Conservation (phyloP, 2,113 vertebrate genomes). For the Gallinago media region DNA sequence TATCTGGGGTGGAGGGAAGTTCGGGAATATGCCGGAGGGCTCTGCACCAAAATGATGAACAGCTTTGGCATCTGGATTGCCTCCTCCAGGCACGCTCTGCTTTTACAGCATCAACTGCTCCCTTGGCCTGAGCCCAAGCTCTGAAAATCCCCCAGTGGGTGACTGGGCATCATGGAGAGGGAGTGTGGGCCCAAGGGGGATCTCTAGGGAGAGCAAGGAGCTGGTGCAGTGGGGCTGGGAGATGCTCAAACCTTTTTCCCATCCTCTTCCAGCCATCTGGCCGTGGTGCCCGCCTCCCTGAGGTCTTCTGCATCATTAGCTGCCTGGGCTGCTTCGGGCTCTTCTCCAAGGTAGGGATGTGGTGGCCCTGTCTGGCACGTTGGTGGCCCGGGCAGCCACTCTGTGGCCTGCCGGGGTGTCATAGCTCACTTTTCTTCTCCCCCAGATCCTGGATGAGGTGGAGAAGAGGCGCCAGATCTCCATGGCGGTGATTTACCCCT, state of each 20-base stretch:
- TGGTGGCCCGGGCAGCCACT: background rate
- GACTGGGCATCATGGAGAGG: background rate
- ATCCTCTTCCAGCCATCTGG: slow-evolving; percentile 82
- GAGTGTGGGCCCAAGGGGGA: rapidly evolving
- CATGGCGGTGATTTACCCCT: slow-evolving; percentile 94
- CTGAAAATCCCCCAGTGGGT: background rate
- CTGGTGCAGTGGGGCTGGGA: background rate
- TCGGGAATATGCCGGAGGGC: background rate
- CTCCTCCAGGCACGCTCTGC: background rate
- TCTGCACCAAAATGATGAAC: background rate
- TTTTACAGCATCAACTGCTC: background rate
- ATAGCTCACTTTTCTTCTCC: background rate
- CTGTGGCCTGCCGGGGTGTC: rapidly evolving
- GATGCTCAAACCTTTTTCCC: background rate
- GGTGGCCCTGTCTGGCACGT: rapidly evolving
- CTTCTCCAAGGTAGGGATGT: slow-evolving; percentile 87
- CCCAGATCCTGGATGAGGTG: slow-evolving; percentile 94
- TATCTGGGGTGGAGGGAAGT: background rate
- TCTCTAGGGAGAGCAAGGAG: rapidly evolving
- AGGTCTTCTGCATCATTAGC: slow-evolving; percentile 97
- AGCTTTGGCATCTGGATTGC: background rate
- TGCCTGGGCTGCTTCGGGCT: slow-evolving; percentile 92
- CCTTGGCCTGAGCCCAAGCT: background rate
- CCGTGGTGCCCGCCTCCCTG: slow-evolving; percentile 86
- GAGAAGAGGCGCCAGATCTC: slow-evolving; percentile 95